A percentile compares a stretch with the other conserved stretches of the same genome.
Conservation (phyloP, 2,888 invertebrate species). For the Archaeoteleia sp. region DNA sequence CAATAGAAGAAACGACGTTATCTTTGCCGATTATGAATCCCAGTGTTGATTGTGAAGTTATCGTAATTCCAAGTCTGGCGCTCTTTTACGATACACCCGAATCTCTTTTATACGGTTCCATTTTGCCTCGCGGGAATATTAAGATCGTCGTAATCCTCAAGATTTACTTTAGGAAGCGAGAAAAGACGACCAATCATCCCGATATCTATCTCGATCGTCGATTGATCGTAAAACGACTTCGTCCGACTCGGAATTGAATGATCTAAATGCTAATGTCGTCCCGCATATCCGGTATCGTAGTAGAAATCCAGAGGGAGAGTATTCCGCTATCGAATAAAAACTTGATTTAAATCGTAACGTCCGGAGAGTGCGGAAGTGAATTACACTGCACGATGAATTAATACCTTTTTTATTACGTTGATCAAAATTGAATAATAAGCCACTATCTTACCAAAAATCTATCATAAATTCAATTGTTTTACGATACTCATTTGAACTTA, state of each 20-base stretch:
- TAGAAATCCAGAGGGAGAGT: slow-evolving; percentile 16
- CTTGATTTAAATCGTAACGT: slow-evolving; percentile 36
- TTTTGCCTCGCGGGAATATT: slow-evolving; percentile 15
- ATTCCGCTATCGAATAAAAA: slow-evolving; percentile 26
- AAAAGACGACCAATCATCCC: slow-evolving; percentile 35
- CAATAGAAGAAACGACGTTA: too few relatives aligned
- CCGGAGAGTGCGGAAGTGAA: slow-evolving; percentile 19
- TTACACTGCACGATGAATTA: slow-evolving; percentile 15
- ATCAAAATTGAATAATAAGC: slow-evolving; percentile 8
- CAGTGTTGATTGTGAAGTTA: slow-evolving; percentile 2
- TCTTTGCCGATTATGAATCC: slow-evolving; percentile 3
- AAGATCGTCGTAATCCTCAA: slow-evolving; percentile 11
- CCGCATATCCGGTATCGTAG: slow-evolving; percentile 51
- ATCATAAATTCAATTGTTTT: too few relatives aligned
- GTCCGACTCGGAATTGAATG: slow-evolving; percentile 59
- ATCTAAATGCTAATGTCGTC: slow-evolving; percentile 63
- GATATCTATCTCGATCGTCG: slow-evolving; percentile 30
- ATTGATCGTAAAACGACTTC: slow-evolving; percentile 62
- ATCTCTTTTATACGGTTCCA: slow-evolving; percentile 6
- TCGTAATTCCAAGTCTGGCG: not conserved
- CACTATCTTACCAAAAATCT: too few relatives aligned
- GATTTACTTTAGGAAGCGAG: slow-evolving; percentile 16
- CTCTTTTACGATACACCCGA: slow-evolving; percentile 6
- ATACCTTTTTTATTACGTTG: slow-evolving; percentile 9
- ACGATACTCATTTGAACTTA: too few relatives aligned